These are phyloP conservation scores for Pituophis catenifer DNA, from an alignment of 2,113 vertebrate species.

Conservation along the genomic window DNA sequence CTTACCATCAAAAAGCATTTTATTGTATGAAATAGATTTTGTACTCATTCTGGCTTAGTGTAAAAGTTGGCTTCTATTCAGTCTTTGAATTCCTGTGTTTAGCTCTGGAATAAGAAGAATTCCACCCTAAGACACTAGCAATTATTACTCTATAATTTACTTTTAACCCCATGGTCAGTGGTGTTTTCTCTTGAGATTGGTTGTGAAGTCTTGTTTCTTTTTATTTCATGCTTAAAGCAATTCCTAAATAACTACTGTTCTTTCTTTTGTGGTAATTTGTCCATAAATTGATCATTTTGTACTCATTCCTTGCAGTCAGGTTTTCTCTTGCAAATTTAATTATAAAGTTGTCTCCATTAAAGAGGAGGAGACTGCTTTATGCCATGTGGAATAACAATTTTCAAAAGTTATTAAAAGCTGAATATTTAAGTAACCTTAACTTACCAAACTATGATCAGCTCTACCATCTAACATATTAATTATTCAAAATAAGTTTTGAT, in stretches of 20 bases:
- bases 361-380: neutral
- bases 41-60: neutral
- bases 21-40: conserved; percentile 18
- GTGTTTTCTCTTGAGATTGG: neutral
- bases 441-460: neutral
- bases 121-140: conserved; percentile 13
- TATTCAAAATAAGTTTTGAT: neutral
- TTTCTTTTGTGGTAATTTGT: conserved; percentile 7
- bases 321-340: neutral
- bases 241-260: neutral
- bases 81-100: neutral
- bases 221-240: neutral
- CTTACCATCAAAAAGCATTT: neutral
- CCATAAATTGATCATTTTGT: neutral
- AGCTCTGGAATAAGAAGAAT: neutral
- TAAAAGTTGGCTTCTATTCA: neutral
- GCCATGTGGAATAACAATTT: neutral
- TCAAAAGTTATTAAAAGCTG: neutral
- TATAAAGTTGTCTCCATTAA: neutral
- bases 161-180: neutral
- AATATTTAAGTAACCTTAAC: neutral
- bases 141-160: conserved; percentile 28
- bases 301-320: neutral
- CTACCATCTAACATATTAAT: neutral
- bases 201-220: neutral